phyloP scores from a whole-genome alignment of 2,888 invertebrate genomes.

The Philopedon plagiatum region DNA sequence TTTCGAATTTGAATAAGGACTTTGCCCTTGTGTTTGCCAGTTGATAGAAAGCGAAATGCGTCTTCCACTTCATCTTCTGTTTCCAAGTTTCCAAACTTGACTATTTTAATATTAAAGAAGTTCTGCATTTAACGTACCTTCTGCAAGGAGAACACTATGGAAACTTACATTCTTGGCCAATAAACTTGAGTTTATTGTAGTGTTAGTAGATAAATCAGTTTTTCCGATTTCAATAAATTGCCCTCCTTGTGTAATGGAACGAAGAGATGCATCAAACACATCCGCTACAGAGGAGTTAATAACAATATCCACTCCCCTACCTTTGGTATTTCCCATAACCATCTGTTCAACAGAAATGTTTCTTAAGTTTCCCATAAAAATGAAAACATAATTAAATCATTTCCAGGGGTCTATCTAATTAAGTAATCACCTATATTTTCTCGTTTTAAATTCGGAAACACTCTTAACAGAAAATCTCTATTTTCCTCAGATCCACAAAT shows the following conservation, averaged over 20 bases:
- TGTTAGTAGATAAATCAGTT: slow-evolving; percentile 81
- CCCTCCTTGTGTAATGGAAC: slow-evolving; percentile 74
- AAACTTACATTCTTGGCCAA: slow-evolving; percentile 83
- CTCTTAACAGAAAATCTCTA: slow-evolving; percentile 83
- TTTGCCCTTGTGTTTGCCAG: slow-evolving; percentile 88
- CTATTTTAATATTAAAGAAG: not conserved
- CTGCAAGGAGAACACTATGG: slow-evolving; percentile 73
- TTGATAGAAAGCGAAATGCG: slow-evolving; percentile 77
- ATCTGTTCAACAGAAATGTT: slow-evolving; percentile 90
- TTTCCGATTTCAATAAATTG: slow-evolving; percentile 90
- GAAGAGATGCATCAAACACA: slow-evolving; percentile 81
- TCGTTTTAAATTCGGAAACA: slow-evolving; percentile 85
- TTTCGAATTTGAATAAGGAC: slow-evolving; percentile 67
- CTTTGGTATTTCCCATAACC: slow-evolving; percentile 83
- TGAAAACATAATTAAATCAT: slow-evolving; percentile 1
- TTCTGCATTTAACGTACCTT: not conserved
- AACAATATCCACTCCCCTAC: slow-evolving; percentile 91
- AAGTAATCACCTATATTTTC: slow-evolving; percentile 75
- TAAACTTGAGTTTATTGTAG: slow-evolving; percentile 72
- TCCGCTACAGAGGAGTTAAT: slow-evolving; percentile 93
- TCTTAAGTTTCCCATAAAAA: slow-evolving; percentile 82
- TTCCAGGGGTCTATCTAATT: not conserved
- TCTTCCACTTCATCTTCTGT: slow-evolving; percentile 76
- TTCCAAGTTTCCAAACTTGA: not conserved
- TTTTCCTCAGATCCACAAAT: slow-evolving; percentile 91